These are phyloP conservation scores for Leptoclinus maculatus DNA, from an alignment of 2,797 vertebrate genomes.

Conservation along the genomic window DNA sequence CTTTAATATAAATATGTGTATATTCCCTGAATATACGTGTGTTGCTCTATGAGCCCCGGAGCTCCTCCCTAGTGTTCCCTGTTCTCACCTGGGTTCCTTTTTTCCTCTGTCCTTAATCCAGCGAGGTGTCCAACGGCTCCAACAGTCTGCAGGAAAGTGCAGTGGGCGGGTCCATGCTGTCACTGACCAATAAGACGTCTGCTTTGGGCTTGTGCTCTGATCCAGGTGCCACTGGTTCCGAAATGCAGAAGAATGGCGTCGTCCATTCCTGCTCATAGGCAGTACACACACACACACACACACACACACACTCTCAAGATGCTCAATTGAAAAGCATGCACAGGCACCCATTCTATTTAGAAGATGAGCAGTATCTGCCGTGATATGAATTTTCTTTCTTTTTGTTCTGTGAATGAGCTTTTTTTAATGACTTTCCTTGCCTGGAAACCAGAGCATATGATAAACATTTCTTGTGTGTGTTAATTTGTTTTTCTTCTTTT, in stretches of 20 bases:
- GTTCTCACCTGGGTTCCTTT: conserved; percentile 3
- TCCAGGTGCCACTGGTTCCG: conserved; percentile 85
- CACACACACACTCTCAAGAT: conserved; percentile 57
- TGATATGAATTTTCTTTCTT: conserved; percentile 98
- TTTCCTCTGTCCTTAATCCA: conserved; percentile 56
- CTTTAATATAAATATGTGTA: background rate
- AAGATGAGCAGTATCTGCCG: conserved; percentile 99
- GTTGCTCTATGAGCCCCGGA: background rate
- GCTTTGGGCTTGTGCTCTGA: conserved; percentile 92
- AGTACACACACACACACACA: conserved; percentile 57
- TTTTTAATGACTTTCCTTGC: conserved; percentile 97
- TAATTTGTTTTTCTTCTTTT: conserved; percentile 30
- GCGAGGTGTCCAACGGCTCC: conserved; percentile 95
- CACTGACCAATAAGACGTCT: conserved; percentile 91
- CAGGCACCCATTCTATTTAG: conserved; percentile 88
- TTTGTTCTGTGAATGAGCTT: conserved; percentile 99
- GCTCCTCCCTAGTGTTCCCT: background rate
- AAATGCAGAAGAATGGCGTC: conserved; percentile 91
- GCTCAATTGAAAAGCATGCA: conserved; percentile 84
- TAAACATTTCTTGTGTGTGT: conserved; percentile 85
- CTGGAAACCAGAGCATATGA: conserved; percentile 97
- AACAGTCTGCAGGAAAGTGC: conserved; percentile 87
- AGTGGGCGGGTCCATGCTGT: conserved; percentile 85
- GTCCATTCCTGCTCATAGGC: conserved; percentile 87
- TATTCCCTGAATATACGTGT: background rate